Percentiles rank a stretch among this genome's conserved stretches.
phyloP scores from a whole-genome alignment of 2,113 vertebrate species.

The Prunella himalayana region DNA sequence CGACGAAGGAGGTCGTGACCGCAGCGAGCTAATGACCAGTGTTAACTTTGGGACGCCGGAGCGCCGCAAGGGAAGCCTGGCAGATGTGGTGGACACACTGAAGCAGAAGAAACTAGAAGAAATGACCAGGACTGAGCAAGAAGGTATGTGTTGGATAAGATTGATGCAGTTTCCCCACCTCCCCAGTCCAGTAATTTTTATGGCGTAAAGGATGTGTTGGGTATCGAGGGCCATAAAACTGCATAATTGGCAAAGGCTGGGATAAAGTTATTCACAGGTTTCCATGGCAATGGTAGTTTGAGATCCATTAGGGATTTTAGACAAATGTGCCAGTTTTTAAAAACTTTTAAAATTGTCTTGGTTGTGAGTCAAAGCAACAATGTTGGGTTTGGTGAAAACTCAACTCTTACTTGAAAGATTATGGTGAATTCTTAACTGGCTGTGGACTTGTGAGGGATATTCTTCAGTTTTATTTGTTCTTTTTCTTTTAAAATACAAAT shows the following conservation, averaged over 20 bases:
- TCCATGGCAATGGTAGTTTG: slow-evolving; percentile 56
- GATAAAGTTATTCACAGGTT: slow-evolving; percentile 61
- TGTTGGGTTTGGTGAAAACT: slow-evolving; percentile 6
- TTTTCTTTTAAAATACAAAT: background rate
- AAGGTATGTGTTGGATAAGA: slow-evolving; percentile 80
- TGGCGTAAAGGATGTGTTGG: slow-evolving; percentile 4
- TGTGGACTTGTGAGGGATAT: background rate
- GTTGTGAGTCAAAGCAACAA: slow-evolving; percentile 40
- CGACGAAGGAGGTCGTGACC: slow-evolving; percentile 95
- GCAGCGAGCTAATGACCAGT: slow-evolving; percentile 91
- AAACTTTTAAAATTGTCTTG: slow-evolving; percentile 37
- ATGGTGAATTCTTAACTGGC: background rate
- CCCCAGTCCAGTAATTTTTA: background rate
- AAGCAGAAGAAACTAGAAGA: slow-evolving; percentile 99
- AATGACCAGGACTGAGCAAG: slow-evolving; percentile 98
- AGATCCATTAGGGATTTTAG: slow-evolving; percentile 60
- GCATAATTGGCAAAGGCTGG: slow-evolving; percentile 50
- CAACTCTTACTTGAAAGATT: background rate
- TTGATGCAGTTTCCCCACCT: background rate
- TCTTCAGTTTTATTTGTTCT: background rate
- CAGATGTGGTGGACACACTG: slow-evolving; percentile 97
- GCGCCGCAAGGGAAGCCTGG: slow-evolving; percentile 98
- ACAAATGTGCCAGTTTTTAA: slow-evolving; percentile 36
- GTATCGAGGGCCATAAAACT: slow-evolving; percentile 37
- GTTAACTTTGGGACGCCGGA: slow-evolving; percentile 96